Base-by-base conservation (phyloP, 2,113 vertebrate genomes). In the Montifringilla adamsi region DNA sequence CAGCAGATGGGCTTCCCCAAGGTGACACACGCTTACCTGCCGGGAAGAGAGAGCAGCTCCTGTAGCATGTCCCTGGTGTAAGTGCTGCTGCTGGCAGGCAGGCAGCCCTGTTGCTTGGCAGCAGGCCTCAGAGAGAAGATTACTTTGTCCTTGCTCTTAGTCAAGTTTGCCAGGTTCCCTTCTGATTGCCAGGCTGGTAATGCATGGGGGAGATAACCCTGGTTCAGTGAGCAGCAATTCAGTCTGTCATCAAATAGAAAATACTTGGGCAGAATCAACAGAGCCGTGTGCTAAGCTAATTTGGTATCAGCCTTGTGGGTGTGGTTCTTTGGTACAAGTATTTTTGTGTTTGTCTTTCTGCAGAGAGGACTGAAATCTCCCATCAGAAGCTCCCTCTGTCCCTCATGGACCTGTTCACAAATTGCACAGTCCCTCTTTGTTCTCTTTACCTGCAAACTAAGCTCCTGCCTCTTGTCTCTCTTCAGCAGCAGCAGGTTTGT, bases 71-170 rank as follows among this genome's bases (percentile, higher is more conserved):
- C 59, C 44, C 74, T 0, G 0, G 43, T 82, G 94, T 26, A 55
- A 81, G 89, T 43, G 69, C 82, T 89, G 86, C 84, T 89, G 72
- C 90, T 95, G 90, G 82, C 94, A 84, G 47, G 67, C 73, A 55
- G 74, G 79, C 87, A 93, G 84, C 87, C 60, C 74, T 84, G 93
- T 78, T 66, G 19, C 93, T 96, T 97, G 95, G 95, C 95, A 97
- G 75, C 84, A 79, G 88, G n/a, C 52, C 81, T 79, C 30, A 2
- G 41, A 64, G 69, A 89, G 64, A 56, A 91, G 92, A 97, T 97
- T 87, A 82, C 59, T 91, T 90, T 90, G 92, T 93, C 95, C 96
- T 96, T 91, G 72, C 59, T 94, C 56, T 76, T 73, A 66, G 56
- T 67, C 75, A 69, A 44, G 26, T 89, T 92, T 93, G 95, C 94